Evolutionary conservation across 2,113 vertebrate species (phyloP).

Genomic region (Baryphthengus martii): DNA sequence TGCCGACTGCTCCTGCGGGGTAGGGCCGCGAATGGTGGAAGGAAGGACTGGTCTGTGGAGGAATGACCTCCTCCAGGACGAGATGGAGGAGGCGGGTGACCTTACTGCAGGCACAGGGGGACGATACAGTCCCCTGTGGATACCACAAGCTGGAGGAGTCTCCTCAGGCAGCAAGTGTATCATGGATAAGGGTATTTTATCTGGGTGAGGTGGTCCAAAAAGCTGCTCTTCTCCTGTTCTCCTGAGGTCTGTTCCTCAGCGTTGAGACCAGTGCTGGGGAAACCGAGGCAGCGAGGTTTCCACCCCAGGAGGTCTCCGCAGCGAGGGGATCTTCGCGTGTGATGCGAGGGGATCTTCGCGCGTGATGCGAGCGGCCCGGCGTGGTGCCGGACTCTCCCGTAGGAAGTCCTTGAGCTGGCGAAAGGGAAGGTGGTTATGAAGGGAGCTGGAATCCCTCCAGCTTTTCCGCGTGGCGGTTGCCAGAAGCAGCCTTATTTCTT

Average conservation of each 20-base stretch:
- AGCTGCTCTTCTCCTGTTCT: background rate
- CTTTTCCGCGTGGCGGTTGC: background rate
- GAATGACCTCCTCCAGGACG: background rate
- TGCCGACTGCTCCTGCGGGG: background rate
- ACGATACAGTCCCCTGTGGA: background rate
- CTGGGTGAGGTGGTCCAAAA: background rate
- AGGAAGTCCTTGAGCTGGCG: background rate
- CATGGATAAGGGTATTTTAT: background rate
- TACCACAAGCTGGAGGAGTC: background rate
- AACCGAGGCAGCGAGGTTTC: background rate
- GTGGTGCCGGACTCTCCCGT: background rate
- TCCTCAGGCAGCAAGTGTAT: background rate
- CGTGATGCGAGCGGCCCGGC: background rate
- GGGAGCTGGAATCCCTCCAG: conserved; percentile 47
- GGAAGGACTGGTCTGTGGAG: background rate
- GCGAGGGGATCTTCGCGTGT: background rate
- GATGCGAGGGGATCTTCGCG: background rate
- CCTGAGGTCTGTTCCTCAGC: accelerated
- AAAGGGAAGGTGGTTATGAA: background rate
- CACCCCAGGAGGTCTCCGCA: background rate
- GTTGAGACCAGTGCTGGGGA: background rate
- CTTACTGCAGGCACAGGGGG: background rate
- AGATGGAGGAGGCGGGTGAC: background rate
- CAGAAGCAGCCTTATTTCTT: conserved; percentile 59
- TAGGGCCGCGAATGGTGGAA: background rate